Evolutionary conservation across 2,888 invertebrate genomes (phyloP).

Genomic region (Ecliptopera silaceata): DNA sequence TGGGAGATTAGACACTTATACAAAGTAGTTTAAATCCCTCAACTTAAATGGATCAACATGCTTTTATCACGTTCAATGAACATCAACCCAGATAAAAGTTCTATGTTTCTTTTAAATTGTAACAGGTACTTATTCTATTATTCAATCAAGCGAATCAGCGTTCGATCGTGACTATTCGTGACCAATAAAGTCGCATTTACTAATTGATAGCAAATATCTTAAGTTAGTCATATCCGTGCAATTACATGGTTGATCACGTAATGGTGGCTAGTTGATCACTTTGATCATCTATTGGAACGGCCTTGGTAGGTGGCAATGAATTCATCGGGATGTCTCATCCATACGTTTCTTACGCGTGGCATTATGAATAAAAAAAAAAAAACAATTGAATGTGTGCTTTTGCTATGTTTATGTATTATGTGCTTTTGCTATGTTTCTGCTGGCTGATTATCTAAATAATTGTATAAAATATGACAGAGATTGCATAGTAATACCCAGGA

Average conservation of each 20-base stretch:
- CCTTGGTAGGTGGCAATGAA: constrained; percentile 60
- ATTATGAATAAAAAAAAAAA: no score
- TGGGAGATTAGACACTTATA: no score
- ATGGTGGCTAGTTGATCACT: constrained; percentile 34
- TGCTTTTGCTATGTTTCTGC: no score
- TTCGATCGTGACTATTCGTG: constrained; percentile 1
- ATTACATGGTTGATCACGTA: constrained; percentile 23
- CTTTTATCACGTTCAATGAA: not conserved
- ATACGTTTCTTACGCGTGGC: not conserved
- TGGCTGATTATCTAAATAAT: no score
- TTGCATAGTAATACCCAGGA: no score
- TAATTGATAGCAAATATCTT: constrained; percentile 23
- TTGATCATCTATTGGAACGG: constrained; percentile 49
- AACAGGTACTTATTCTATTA: constrained; percentile 6
- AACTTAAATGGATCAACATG: not conserved
- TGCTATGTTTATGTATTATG: no score
- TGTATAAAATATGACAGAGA: no score
- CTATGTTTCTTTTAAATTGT: constrained; percentile 2
- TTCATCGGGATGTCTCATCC: constrained; percentile 46
- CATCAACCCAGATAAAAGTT: not conserved
- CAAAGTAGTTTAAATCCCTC: not conserved
- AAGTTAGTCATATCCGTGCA: constrained; percentile 40
- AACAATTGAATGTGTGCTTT: no score
- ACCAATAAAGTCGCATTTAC: not conserved
- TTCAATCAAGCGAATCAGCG: constrained; percentile 13